Conservation (phyloP, 2,888 invertebrate species). For the Diplazon laetatorius region DNA sequence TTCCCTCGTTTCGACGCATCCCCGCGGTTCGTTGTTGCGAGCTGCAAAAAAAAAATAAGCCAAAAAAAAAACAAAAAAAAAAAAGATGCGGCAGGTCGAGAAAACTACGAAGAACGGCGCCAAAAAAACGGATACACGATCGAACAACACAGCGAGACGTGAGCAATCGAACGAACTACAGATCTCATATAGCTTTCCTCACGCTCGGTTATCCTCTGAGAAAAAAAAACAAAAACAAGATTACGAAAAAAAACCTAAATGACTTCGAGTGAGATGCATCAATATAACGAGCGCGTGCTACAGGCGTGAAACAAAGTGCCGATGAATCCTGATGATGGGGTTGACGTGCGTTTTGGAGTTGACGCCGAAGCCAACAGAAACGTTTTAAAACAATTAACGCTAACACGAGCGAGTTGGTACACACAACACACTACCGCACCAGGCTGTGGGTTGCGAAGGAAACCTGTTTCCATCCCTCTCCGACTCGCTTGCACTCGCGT, state of each 20-base stretch:
- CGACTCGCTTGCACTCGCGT: constrained; percentile 44
- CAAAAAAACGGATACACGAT: constrained; percentile 38
- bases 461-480: constrained; percentile 37
- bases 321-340: constrained; percentile 36
- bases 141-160: constrained; percentile 36
- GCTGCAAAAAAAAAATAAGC: constrained; percentile 43
- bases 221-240: too few species aligned
- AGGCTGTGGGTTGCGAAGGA: constrained; percentile 44
- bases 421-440: constrained; percentile 69
- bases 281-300: constrained; percentile 24
- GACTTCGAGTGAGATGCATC: constrained; percentile 29
- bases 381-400: constrained; percentile 74
- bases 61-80: too few species aligned
- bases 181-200: constrained; percentile 28
- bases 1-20: constrained; percentile 67
- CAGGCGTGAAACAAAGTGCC: constrained; percentile 31
- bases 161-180: neutral
- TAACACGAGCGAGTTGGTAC: constrained; percentile 71
- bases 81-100: constrained; percentile 3
- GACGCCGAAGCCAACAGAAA: constrained; percentile 44
- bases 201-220: constrained; percentile 1
- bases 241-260: constrained; percentile 22
- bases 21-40: constrained; percentile 49
- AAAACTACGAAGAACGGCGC: constrained; percentile 33
- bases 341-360: constrained; percentile 26